A percentile compares a stretch with the other conserved stretches of the same genome.
Conservation (phyloP, 2,797 vertebrate genomes). For the Acestrorhynchus altus region DNA sequence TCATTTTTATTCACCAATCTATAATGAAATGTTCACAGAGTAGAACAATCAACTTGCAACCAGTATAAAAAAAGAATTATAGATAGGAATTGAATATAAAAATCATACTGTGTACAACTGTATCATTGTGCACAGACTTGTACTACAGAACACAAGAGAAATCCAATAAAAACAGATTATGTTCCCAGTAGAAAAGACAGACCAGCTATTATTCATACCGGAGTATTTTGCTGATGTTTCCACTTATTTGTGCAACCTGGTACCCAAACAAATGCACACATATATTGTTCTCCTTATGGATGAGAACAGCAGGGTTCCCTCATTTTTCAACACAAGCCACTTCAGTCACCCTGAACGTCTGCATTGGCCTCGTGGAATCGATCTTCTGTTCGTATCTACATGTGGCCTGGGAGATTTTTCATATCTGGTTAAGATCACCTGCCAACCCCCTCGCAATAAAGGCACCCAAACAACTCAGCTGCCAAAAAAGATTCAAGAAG, state of each 20-base stretch:
- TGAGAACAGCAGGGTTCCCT: not conserved
- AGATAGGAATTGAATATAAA: too few relatives aligned
- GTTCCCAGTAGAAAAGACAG: not conserved
- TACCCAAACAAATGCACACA: not conserved
- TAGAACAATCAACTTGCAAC: too few relatives aligned
- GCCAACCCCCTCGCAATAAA: constrained; percentile 6
- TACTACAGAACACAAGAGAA: not conserved
- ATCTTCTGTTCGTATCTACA: not conserved
- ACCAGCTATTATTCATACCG: not conserved
- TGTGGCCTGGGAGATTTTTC: constrained; percentile 10
- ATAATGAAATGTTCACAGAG: too few relatives aligned
- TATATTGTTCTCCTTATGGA: not conserved
- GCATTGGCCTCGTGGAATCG: not conserved
- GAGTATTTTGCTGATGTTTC: not conserved
- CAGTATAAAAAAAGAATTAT: too few relatives aligned
- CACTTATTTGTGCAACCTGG: not conserved
- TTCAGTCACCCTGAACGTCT: not conserved
- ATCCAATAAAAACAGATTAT: not conserved
- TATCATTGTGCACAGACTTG: too few relatives aligned
- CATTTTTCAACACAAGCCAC: not conserved
- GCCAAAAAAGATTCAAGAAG: constrained; percentile 8
- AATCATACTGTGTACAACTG: too few relatives aligned
- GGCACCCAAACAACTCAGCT: constrained; percentile 11
- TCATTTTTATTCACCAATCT: too few relatives aligned
- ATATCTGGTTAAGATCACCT: constrained; percentile 24